phyloP scores from a whole-genome alignment of 2,797 vertebrate genomes.

The Enteromius thamalakanensis region DNA sequence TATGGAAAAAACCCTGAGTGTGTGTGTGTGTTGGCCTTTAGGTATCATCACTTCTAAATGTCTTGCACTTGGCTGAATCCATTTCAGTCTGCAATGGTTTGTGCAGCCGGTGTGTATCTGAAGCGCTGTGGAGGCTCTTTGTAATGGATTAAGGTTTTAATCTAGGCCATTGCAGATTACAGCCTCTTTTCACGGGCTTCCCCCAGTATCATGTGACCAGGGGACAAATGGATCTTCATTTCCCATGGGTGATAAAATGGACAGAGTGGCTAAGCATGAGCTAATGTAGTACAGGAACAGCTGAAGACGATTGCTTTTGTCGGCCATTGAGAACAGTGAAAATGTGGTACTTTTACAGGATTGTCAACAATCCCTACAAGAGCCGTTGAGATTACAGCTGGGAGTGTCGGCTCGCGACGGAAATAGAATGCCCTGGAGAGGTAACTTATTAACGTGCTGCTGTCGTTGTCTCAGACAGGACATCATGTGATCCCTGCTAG shows the following conservation, averaged over 20 bases:
- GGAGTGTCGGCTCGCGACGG: conserved; percentile 37
- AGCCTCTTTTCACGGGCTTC: conserved; percentile 65
- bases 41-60: not conserved
- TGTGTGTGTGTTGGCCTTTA: not conserved
- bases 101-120: conserved; percentile 40
- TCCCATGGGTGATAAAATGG: conserved; percentile 61
- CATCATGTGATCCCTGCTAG: conserved; percentile 54
- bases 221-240: conserved; percentile 66
- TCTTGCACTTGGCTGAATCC: conserved; percentile 32
- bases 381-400: conserved; percentile 67
- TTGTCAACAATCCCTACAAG: conserved; percentile 55
- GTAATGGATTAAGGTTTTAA: conserved; percentile 77
- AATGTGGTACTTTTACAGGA: conserved; percentile 39
- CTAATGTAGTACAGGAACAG: conserved; percentile 45
- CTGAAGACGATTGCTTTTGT: conserved; percentile 43
- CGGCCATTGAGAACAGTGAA: conserved; percentile 20
- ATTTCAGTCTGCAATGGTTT: conserved; percentile 38
- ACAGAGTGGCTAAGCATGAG: conserved; percentile 31
- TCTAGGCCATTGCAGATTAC: conserved; percentile 83
- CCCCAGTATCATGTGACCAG: conserved; percentile 64
- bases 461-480: conserved; percentile 37
- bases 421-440: conserved; percentile 45
- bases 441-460: conserved; percentile 75
- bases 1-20: not conserved
- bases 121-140: conserved; percentile 55